Percentiles rank a stretch among this genome's conserved stretches.
These are phyloP conservation scores for Parapristionchus giblindavisi DNA, from an alignment of 2,888 invertebrate genomes.

Conservation along the genomic window DNA sequence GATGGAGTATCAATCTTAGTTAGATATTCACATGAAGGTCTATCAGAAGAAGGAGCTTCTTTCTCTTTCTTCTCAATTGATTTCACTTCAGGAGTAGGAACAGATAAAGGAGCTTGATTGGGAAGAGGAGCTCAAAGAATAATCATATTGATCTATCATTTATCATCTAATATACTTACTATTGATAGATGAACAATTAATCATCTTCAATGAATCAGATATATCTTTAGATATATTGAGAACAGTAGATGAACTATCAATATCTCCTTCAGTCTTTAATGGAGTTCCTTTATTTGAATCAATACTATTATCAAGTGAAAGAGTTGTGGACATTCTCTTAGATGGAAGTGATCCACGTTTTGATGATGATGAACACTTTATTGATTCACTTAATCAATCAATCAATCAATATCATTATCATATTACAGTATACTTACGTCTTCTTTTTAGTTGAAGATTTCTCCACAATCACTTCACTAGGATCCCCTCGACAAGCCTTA, in stretches of 20 bases:
- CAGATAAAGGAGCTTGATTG: not conserved
- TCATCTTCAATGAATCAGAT: slow-evolving; percentile 7
- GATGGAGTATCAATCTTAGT: not conserved
- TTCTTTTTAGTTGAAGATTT: too few species aligned
- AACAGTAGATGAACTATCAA: not conserved
- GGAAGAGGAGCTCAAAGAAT: slow-evolving; percentile 1
- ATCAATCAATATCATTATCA: too few species aligned
- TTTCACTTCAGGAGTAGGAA: not conserved
- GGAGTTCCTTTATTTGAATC: too few species aligned
- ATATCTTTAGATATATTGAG: slow-evolving; percentile 20
- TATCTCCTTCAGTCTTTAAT: too few species aligned
- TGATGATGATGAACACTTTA: not conserved
- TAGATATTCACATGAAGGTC: too few species aligned
- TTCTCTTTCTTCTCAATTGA: not conserved
- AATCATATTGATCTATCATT: not conserved
- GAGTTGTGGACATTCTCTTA: not conserved
- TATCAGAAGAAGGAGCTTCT: not conserved
- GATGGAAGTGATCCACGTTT: slow-evolving; percentile 10
- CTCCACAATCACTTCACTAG: too few species aligned
- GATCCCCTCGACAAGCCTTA: too few species aligned
- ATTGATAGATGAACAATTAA: slow-evolving; percentile 4
- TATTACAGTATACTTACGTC: too few species aligned
- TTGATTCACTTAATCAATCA: too few species aligned
- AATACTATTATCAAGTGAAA: not conserved
- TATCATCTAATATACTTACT: not conserved